phyloP scores from a whole-genome alignment of 2,797 vertebrate genomes.

The Schizopygopsis pylzovi region DNA sequence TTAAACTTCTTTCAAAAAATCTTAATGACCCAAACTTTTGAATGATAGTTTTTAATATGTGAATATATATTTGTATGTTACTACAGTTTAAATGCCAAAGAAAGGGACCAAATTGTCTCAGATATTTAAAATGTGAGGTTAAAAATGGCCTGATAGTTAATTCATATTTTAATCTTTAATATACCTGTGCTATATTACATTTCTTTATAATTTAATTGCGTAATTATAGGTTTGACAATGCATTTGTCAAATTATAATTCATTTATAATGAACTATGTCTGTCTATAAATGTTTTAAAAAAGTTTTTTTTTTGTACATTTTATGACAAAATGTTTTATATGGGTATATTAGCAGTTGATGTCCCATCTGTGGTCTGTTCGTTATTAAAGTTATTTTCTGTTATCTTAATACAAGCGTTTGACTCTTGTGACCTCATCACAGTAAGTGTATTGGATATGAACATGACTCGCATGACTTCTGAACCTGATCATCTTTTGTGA shows the following conservation, averaged over 20 bases:
- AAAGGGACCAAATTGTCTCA: neutral
- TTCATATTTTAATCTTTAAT: too few relatives aligned
- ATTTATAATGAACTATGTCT: too few relatives aligned
- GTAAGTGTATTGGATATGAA: constrained; percentile 42
- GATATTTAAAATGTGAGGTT: neutral
- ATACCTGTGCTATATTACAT: neutral
- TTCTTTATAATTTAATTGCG: neutral
- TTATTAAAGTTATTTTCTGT: constrained; percentile 4
- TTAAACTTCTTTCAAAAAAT: neutral
- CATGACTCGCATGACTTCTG: constrained; percentile 3
- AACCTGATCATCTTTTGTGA: constrained; percentile 8
- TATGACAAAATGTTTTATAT: too few relatives aligned
- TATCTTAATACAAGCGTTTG: neutral
- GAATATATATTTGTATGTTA: neutral
- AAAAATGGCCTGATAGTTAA: neutral
- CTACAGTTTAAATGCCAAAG: neutral
- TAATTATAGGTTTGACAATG: neutral
- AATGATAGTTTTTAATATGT: neutral
- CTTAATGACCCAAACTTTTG: neutral
- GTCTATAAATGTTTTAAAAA: too few relatives aligned
- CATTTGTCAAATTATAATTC: neutral
- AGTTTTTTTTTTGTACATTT: too few relatives aligned
- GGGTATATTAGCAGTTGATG: neutral
- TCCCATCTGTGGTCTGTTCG: neutral
- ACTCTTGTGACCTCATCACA: neutral